Conservation (phyloP, 1,140 invertebrate genomes). For the Gonatopus flavifemur region DNA sequence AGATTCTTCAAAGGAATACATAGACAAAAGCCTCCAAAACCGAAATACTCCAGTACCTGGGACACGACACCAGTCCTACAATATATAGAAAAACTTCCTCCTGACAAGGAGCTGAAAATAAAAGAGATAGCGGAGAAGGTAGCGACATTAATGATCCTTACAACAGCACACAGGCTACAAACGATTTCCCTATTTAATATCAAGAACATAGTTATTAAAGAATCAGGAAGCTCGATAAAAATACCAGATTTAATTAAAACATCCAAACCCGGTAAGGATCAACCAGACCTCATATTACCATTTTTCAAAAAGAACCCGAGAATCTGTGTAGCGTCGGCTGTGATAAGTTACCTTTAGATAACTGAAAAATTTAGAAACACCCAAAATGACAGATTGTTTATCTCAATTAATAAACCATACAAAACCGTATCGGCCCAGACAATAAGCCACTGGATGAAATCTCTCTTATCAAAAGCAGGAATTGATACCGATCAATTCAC, state of each 20-base stretch:
- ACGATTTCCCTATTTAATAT: constrained; percentile 1
- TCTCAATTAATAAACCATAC: not conserved
- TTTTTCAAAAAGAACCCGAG: not conserved
- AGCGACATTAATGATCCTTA: not conserved
- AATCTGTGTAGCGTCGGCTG: not conserved
- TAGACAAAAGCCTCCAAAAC: not conserved
- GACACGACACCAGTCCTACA: not conserved
- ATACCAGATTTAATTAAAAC: constrained; percentile 8
- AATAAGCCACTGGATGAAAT: constrained; percentile 10
- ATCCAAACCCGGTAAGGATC: not conserved
- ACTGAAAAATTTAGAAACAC: not conserved
- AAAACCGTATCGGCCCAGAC: not conserved
- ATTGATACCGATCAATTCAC: constrained; percentile 5
- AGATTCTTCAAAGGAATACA: not conserved
- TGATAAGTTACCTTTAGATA: not conserved
- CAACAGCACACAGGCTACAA: constrained; percentile 1
- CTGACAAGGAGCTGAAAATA: not conserved
- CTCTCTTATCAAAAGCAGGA: not conserved
- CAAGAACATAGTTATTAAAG: not conserved
- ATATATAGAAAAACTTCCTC: not conserved
- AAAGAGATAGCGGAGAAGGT: not conserved
- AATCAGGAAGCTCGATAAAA: not conserved
- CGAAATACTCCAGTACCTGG: not conserved
- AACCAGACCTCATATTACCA: not conserved
- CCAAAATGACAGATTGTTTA: not conserved